Percentiles rank a stretch among this genome's conserved stretches.
These are phyloP conservation scores for Plebejus anna DNA, from an alignment of 2,888 invertebrate genomes.

Conservation along the genomic window DNA sequence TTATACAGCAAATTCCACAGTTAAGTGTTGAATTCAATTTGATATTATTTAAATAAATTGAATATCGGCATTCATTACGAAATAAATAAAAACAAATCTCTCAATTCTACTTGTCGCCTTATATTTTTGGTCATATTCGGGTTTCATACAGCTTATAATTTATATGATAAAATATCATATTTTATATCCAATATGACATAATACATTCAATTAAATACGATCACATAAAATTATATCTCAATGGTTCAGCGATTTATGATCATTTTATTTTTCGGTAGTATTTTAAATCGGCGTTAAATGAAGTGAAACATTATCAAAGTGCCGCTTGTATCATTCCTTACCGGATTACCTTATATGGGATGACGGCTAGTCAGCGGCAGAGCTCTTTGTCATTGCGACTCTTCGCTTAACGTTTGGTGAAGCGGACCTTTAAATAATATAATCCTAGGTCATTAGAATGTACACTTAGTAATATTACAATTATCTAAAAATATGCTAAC, in stretches of 20 bases:
- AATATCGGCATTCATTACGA: background rate
- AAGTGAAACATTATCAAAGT: constrained; percentile 62
- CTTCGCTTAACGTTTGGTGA: constrained; percentile 48
- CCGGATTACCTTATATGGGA: constrained; percentile 69
- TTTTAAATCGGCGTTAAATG: constrained; percentile 56
- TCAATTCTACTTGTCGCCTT: background rate
- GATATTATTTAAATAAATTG: background rate
- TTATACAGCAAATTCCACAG: constrained; percentile 23
- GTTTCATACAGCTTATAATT: background rate
- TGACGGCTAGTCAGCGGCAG: constrained; percentile 53
- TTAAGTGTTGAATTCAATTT: background rate
- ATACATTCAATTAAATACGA: background rate
- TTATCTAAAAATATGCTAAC: background rate
- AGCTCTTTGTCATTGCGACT: background rate
- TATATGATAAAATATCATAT: background rate
- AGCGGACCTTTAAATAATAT: constrained; percentile 53
- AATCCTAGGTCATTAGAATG: constrained; percentile 62
- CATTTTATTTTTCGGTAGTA: constrained; percentile 39
- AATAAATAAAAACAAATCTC: background rate
- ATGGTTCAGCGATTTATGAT: constrained; percentile 16
- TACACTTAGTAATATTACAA: constrained; percentile 36
- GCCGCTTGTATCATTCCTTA: constrained; percentile 54
- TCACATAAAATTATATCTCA: constrained; percentile 15
- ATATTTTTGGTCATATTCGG: background rate
- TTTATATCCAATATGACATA: background rate